Evolutionary conservation across 2,113 vertebrate species (phyloP), one percentile per base, ranked within the genome.

Genomic region (Oryzias curvinotus): DNA sequence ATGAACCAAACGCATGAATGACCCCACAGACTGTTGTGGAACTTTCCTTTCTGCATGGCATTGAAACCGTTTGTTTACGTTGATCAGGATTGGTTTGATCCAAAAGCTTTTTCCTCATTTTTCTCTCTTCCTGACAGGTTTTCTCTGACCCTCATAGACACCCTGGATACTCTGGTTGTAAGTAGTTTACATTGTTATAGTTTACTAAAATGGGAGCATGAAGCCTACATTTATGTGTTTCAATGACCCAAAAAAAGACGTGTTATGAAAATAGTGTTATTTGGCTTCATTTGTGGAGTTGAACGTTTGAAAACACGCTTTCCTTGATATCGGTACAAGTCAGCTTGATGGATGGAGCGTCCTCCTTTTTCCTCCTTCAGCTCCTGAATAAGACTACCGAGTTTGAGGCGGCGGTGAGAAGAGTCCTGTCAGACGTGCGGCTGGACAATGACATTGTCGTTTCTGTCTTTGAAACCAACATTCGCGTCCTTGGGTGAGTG

Each of bases 391-490:
- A 96, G 93, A 96, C 95, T 17, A 92, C 93, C 82, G 96, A 98
- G 91, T 99, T 99, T 84, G 97, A 99, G 86, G 94, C 94, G 47
- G 97, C 97, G 1, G 97, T 99, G 77, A 93, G 91, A 87, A 94
- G 93, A 90, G 97, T 99, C 69, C 87, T 99, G 84, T 90, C 86
- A 62, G 96, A 98, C 77, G 97, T 99, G 79, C 95, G 95, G 70
- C 93, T 99, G 88, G 96, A 98, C 87, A 99, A 98, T 5, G 97
- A 99, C 84, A 93, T 99, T 19, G 97, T 99, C 41, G 97, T 99
- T 18, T 99, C 97, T 6, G 97, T 99, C 60, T 99, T 99, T 77
- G 97, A 99, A 92, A 98, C 97, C 86, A 99, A 99, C 90, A 99
- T 99, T 81, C 93, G 97, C 86, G 97, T 98, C 71, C 93, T 99